Evolutionary conservation across 2,797 vertebrate species (phyloP), one percentile per base, ranked within the genome.

Genomic region (Propithecus perrieri): DNA sequence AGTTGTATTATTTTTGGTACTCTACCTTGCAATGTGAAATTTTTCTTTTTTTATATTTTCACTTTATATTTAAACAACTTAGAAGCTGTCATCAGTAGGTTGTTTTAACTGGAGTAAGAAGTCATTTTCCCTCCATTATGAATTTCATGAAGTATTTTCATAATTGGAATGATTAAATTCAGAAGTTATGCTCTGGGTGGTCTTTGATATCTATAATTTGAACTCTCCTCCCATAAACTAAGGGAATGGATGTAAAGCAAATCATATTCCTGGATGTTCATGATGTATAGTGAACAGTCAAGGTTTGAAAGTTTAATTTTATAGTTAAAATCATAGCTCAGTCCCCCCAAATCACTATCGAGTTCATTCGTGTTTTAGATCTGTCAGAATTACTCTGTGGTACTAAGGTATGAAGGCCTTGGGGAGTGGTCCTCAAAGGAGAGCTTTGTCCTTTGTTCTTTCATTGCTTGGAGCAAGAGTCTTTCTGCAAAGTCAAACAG

Each of bases 131-230:
- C 33, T 90, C 30, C 30, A 61, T 63, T 85, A 91, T 22, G 9
- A 86, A 71, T 93, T 93, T 94, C 89, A 85, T 75, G 0, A 97
- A 95, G 79, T 85, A 74, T 55, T 98, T 97, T 96, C 50, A 85
- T 87, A 61, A 89, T 20, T 30, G 50, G 30, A 95, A 97, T 71
- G 59, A 92, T 97, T 96, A 96, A 87, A 96, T 96, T 97, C 74
- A 94, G 94, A 97, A 94, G 4, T 59, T 95, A 61, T 91, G 18
- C 33, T 96, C 74, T 12, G 69, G 13, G 35, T 85, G 76, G 33
- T 95, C 46, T 97, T 84, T 95, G 59, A 92, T 78, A 89, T 95
- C 55, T 74, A 94, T 55, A 97, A 74, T 69, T 53, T 69, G 9
- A 72, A 43, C 18, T 91, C 30, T 94, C 57, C 71, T 65, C 53